Base-by-base conservation (phyloP, 1,140 invertebrate species). In the Apocrypta bakeri region DNA sequence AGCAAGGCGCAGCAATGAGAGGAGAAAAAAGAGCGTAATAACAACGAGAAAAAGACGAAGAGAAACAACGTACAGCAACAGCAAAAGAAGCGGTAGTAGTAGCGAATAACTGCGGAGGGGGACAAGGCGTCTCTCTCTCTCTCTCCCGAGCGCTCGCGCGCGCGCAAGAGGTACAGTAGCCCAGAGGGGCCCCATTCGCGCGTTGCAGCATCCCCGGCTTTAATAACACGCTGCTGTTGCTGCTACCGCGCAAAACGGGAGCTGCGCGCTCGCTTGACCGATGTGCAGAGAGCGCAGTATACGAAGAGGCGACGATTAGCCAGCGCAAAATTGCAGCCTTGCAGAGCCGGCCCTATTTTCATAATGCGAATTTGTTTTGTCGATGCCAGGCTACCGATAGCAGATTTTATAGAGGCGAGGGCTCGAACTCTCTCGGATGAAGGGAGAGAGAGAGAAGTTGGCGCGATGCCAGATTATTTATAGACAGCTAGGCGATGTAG, bases 161-260 rank as follows among this genome's bases (percentile, higher is more conserved):
- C 2, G 48, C 48, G 48, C 14, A 21, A 6, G 17, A 56, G 71
- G 82, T 83, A 85, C 85, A 81, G 87, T 87, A 87, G 88, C 84
- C 81, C 68, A 86, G 81, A 85, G 84, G 85, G 25, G 74, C 68
- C 85, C 85, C 78, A 24, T 81, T 68, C 81, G 63, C 63, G 63
- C 63, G 63, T 12, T 66, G 66, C 72, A 25, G 37, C 37, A 25
- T 17, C 37, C 40, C 25, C 71, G 37, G 74, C 75, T 79, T 83
- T 86, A 87, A 87, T 86, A 85, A 86, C 82, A 87, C 79, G 68
- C 68, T 82, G 27, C 61, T 42, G 31, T 31, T 61, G 29, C 17
- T 25, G 71, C 24, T 73, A 33, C 71, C 40, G 71, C 56, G 37
- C 31, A 75, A 75, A 75, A 75, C 73, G 73, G 73, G 56, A 76